Evolutionary conservation across 2,797 vertebrate genomes (phyloP), one percentile per base, ranked within the genome.

Genomic region (Smutsia gigantea): DNA sequence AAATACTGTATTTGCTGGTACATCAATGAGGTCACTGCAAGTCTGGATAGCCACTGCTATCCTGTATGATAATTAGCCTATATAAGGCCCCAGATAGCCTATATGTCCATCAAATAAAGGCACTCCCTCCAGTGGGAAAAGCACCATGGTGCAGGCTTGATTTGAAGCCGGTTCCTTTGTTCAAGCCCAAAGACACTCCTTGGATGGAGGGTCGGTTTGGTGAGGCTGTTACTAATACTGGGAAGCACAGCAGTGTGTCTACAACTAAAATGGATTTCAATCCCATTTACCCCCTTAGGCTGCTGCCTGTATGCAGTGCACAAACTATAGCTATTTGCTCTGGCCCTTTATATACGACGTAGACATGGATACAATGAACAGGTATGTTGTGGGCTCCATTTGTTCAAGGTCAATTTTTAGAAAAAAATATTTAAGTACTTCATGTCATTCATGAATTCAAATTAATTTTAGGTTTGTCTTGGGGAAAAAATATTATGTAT

Each of bases 401-500:
- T 23, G 86, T 9, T 37, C 66, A 74, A 85, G 69, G 37, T 59
- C 85, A 53, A 29, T 53, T 72, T 10, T 11, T 7, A 27, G 49
- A 1, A 5, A 13, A 34, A 64, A 42, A 72, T 23, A 82, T 57
- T 46, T 31, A 92, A 81, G 89, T 34, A 68, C 17, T 91, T 86
- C 53, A 34, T 63, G 18, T 55, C 53, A 34, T 63, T 42, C 7
- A 63, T 72, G 53, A 84, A 84, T 79, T 92, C 31, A 78, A 95
- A 81, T 81, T 57, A 61, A 88, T n/a, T 86, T 90, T 89, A 77
- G 23, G 46, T 11, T 46, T 46, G 46, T 46, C 11, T 46, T 46
- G 10, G 46, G 27, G 59, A 93, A 39, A 78, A 83, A 92, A 83
- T 64, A 78, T 61, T 71, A 46, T 96, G 9, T 88, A 53, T 83